Evolutionary conservation across 2,888 invertebrate genomes (phyloP), one percentile per base, ranked within the genome.

Genomic region (Labia minor): DNA sequence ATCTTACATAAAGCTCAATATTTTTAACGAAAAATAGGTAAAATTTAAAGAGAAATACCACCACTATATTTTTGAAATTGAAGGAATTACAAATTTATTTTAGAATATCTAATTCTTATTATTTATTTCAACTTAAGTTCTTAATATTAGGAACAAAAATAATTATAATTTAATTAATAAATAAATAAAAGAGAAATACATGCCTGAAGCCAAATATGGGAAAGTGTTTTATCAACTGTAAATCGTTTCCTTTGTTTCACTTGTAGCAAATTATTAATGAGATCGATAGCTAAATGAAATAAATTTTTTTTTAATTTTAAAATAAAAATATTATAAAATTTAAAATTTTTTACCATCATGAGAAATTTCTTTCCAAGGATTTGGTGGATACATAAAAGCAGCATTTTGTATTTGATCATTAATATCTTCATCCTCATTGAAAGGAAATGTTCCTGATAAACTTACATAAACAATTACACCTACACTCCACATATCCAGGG

Each of bases 381-480:
- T 88, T 19, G 95, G 92, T 61, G 99, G 99, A 82, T 98, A 99
- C 99, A 99, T 99, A 79, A 99, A 99, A 67, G 96, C 96, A 33
- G 98, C 98, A 82, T 99, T 99, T 81, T 98, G 96, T 72, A 99
- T 99, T 81, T 99, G 99, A 78, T 98, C 98, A 79, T 95, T 92
- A 75, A 99, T 99, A 78, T 99, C 99, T 81, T 99, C 98, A 79
- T 99, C 98, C 81, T 99, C 99, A 79, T 99, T 99, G 81, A 99
- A 99, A 33, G 98, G 98, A 81, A 99, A 99, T 0, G 98, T 99
- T 70, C 98, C 99, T 73, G 96, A 96, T 63, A 99, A 82, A 70
- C 96, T 96, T 65, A 99, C 99, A 79, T 99, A 99, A 71, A 99
- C 90, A 73, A 99, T 98, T 1, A 99, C 99, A 26, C 99, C 99